Evolutionary conservation across 2,113 vertebrate genomes (phyloP).

Genomic region (Galeopterus variegatus): DNA sequence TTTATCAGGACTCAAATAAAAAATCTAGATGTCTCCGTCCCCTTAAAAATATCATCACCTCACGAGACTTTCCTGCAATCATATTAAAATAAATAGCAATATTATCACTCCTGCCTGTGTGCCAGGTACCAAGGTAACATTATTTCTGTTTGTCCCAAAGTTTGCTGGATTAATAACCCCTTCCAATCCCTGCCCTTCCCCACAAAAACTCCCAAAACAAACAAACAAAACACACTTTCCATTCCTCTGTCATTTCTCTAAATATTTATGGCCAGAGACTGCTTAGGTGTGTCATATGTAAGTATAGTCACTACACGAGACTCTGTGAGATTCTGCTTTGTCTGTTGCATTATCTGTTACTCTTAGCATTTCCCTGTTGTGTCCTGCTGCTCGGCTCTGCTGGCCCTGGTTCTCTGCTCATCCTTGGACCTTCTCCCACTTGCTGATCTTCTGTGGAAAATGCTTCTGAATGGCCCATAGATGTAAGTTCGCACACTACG

Average conservation of each 20-base stretch:
- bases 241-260: not conserved
- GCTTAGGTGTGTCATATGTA: not conserved
- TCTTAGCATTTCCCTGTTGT: not conserved
- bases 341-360: too few species aligned
- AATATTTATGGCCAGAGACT: not conserved
- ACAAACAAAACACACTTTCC: not conserved
- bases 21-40: not conserved
- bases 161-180: not conserved
- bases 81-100: not conserved
- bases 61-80: not conserved
- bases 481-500: too few species aligned
- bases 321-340: too few species aligned
- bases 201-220: too few species aligned
- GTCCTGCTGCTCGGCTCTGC: too few species aligned
- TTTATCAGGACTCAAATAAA: not conserved
- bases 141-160: not conserved
- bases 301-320: not conserved
- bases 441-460: too few species aligned
- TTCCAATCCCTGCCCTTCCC: not conserved
- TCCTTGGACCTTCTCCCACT: too few species aligned
- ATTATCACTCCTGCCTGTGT: not conserved
- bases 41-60: not conserved
- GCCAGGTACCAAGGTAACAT: not conserved
- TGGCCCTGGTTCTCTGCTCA: too few species aligned
- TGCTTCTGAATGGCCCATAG: too few species aligned